Evolutionary conservation across 2,113 vertebrate genomes (phyloP), one percentile per base, ranked within the genome.

Genomic region (Neopipo cinnamomea): DNA sequence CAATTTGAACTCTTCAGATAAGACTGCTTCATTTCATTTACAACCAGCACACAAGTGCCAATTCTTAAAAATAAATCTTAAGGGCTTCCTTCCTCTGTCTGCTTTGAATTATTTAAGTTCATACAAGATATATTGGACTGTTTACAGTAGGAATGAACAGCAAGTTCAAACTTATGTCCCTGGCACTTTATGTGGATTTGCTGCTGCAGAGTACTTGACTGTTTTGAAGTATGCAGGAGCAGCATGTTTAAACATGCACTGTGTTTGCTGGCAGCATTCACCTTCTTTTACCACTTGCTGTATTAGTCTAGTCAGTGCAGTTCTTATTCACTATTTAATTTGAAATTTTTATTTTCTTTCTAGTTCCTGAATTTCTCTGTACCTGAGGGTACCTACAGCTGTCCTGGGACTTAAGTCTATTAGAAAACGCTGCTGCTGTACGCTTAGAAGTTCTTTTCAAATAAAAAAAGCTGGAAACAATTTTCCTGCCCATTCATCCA

Each of bases 231-330:
- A 35, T 21, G 49, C 42, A 84, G 65, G 63, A 84, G 56, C 73
- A 72, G 84, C 95, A 4, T 61, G 96, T 95, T 89, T 9, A 31
- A 80, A 88, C 96, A 92, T 9, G 96, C 41, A 15, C 47, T 5
- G 19, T 18, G 35, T 56, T 93, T 84, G 52, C 93, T 85, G 91
- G 73, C 50, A 47, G 77, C 76, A 24, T 88, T 61, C 47, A 55
- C 72, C n/a, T 87, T 91, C 76, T n/a, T 92, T 77, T 37, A n/a
- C 44, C 61, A 30, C 55, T 78, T 55, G 27, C 68, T 92, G 27
- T 41, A 1, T 81, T 47, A 47, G 19, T 39, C 39, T 39, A 55
- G 47, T 42, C 42, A 67, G 35, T 59, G 9, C 35, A 23, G 11
- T 63, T 53, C n/a, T 58, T 80, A 28, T 88, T 77, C 72, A 23